Evolutionary conservation across 2,797 vertebrate genomes (phyloP), one percentile per base, ranked within the genome.

Genomic region (Neolamprologus multifasciatus): DNA sequence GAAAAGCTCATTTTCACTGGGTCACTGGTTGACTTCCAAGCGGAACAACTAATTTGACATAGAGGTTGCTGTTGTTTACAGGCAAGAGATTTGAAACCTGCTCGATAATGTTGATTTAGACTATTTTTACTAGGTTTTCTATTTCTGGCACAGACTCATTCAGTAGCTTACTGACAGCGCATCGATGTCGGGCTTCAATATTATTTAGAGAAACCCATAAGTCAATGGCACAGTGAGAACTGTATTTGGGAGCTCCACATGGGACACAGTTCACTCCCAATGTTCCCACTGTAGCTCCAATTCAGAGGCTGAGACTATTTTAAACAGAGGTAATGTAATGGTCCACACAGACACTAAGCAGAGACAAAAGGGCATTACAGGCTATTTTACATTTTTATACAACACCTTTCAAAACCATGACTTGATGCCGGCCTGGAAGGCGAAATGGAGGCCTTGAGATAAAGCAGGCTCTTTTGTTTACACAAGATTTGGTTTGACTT

Each of bases 401-500:
- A 93, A 92, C 93, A 92, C 93, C 96, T 90, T 62, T 96, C 95
- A 94, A 93, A 95, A 96, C 93, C 87, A 89, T 89, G 94, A 85
- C 95, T 95, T 96, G 95, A 95, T 96, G 95, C 92, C 88, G 95
- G 86, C 92, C 93, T 92, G 94, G 95, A 90, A 95, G 95, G 96
- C 93, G 94, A 96, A 94, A 95, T 91, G 90, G 85, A 38, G 84
- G 88, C 81, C 79, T 90, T 93, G 95, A 97, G 94, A 93, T 89
- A 95, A 95, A 95, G 95, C 97, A 97, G 97, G 95, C 95, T 89
- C 95, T 92, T 92, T 79, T 95, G 94, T 96, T 97, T 96, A 96
- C 95, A 94, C 95, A 91, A 91, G 94, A 96, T 96, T 96, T 89
- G 94, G 95, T 97, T 97, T 97, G 96, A 94, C 96, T 96, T 97